Evolutionary conservation across 2,113 vertebrate genomes (phyloP), one percentile per base, ranked within the genome.

Genomic region (Oriolus oriolus): DNA sequence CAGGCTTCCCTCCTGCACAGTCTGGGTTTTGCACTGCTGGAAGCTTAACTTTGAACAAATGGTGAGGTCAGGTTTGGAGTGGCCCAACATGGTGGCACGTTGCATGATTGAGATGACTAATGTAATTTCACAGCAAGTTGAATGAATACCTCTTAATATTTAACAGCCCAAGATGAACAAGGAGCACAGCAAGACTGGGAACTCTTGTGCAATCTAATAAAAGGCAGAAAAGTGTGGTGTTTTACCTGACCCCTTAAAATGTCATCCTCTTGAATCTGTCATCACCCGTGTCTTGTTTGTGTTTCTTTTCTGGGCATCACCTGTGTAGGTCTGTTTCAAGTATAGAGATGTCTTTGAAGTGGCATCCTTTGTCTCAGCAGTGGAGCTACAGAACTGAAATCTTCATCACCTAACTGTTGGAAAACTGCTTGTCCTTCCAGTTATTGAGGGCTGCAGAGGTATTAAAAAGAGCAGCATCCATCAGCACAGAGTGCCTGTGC

Each of bases 1-100:
- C 23, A 6, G 3, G 6, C 54, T 89, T 88, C 27, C 68, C 8
- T 52, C 44, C 23, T 82, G 17, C 26, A 31, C 18, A 11, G 41
- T 26, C 59, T 80, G 39, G 6, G 18, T 24, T 77, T 87, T 74
- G 44, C 49, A 11, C 44, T 68, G 52, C 49, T 89, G 66, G 35
- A 64, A 54, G 26, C 42, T 66, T 74, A 50, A 30, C 64, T 84
- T 70, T 6, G 31, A 76, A 18, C 1, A 7, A 54, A n/a, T 22
- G 35, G 9, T 18, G 49, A 79, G n/a, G 30, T 87, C 47, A 49
- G 31, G 41, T 69, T 90, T 75, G 49, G 44, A 79, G 70, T 47
- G n/a, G 44, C n/a, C 84, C 27, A 64, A 0, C 1, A 0, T 37
- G 22, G 57, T 47, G 53, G 28, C 61, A 21, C 9, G 0, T 65